Conservation (phyloP, 1,140 invertebrate genomes). For the Lasioglossum albipes region DNA sequence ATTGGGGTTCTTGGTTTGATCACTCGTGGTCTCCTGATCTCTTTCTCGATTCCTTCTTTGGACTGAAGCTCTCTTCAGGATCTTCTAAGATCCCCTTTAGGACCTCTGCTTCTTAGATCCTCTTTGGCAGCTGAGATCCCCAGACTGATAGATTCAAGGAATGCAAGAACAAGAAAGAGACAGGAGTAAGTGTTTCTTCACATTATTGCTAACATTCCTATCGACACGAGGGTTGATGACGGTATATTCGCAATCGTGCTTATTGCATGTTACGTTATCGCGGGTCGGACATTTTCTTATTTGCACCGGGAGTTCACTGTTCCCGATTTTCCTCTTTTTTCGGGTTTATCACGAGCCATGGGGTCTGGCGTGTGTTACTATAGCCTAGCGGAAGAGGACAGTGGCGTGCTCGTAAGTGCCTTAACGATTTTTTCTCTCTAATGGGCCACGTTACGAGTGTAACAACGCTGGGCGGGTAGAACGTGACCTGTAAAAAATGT, state of each 20-base stretch:
- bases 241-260: slow-evolving; percentile 19
- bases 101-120: too few relatives aligned
- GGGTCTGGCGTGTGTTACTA: slow-evolving; percentile 14
- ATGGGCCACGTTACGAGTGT: slow-evolving; percentile 6
- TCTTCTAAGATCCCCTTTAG: too few relatives aligned
- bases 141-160: too few relatives aligned
- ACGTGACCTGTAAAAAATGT: slow-evolving; percentile 47
- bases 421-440: slow-evolving; percentile 61
- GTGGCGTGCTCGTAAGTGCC: slow-evolving; percentile 67
- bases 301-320: background rate
- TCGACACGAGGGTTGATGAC: background rate
- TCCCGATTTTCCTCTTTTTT: background rate
- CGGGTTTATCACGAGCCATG: slow-evolving; percentile 42
- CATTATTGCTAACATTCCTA: background rate
- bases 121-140: too few relatives aligned
- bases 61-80: too few relatives aligned
- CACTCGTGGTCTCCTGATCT: too few relatives aligned
- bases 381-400: slow-evolving; percentile 5
- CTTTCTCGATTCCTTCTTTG: too few relatives aligned
- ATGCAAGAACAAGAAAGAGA: too few relatives aligned
- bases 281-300: background rate
- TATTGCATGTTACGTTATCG: slow-evolving; percentile 17
- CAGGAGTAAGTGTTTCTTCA: background rate
- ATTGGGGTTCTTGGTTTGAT: too few relatives aligned
- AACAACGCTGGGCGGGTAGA: background rate